Base-by-base conservation (phyloP, 2,113 vertebrate genomes). In the Amazona guildingii region DNA sequence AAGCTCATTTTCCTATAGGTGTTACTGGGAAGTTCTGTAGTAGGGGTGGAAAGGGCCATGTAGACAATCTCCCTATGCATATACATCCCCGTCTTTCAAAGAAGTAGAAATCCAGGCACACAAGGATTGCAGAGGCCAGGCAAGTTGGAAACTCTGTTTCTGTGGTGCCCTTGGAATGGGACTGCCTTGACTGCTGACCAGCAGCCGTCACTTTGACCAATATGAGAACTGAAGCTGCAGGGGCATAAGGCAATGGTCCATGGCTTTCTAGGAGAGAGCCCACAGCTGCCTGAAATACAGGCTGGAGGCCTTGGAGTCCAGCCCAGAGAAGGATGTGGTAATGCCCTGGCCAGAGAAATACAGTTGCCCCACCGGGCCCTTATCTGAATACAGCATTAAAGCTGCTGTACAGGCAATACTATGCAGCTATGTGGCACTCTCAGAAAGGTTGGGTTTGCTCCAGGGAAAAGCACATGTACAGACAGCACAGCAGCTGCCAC, bases 401-500 rank as follows among this genome's bases (percentile, higher is more conserved):
- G 9, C 17, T 24, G 35, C 72, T 67, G 63, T 46, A 54, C n/a
- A 49, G 81, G 79, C 70, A 64, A 57, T 24, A 11, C 77, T 46
- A 11, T 8, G 25, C 79, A 74, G 62, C 70, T 52, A 33, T 1
- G 5, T 0, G 6, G 69, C 0, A 0, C 70, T 62, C 78, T 72
- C 63, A 25, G 83, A 79, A 85, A 69, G 70, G 44, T 78, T 87
- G 49, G 11, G 10, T 81, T 67, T 87, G 35, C 69, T 79, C n/a
- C 62, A 7, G 31, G 54, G 68, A 54, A 73, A 95, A 79, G 48
- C 69, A 31, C n/a, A 48, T 13, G 29, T 35, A 72, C 48, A 72
- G 73, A 52, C 83, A 95, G 52, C 66, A 72, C 27, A 84, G 88
- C 88, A 93, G 92, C 92, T 93, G 90, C 76, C 61, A 13, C 57